Percentiles rank a stretch among this genome's conserved stretches.
phyloP scores from a whole-genome alignment of 2,113 vertebrate genomes.

The Synchiropus splendidus region DNA sequence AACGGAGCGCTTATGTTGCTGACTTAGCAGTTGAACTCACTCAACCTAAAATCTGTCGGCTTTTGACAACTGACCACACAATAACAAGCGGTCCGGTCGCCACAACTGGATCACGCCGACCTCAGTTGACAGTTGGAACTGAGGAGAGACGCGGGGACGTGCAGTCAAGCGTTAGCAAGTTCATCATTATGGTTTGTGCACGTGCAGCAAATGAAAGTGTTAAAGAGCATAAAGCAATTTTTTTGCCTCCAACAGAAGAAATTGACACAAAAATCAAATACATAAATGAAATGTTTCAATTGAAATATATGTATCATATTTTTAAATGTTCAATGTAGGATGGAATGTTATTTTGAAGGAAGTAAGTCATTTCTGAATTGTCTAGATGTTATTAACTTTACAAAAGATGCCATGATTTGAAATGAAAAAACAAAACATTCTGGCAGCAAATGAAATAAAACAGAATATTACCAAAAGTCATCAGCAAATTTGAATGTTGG shows the following conservation, averaged over 20 bases:
- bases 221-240: too few relatives aligned
- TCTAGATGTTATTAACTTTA: too few relatives aligned
- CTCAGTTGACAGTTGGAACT: slow-evolving; percentile 8
- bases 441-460: too few relatives aligned
- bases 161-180: neutral
- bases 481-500: too few relatives aligned
- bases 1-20: slow-evolving; percentile 16
- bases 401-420: too few relatives aligned
- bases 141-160: slow-evolving; percentile 1
- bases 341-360: too few relatives aligned
- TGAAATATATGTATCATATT: too few relatives aligned
- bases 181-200: slow-evolving; percentile 11
- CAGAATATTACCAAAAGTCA: too few relatives aligned
- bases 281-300: too few relatives aligned
- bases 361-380: too few relatives aligned
- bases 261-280: neutral
- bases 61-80: slow-evolving; percentile 25
- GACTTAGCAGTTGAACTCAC: slow-evolving; percentile 41
- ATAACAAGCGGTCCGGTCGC: slow-evolving; percentile 46
- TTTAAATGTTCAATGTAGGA: too few relatives aligned
- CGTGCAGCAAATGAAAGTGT: neutral
- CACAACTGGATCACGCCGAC: slow-evolving; percentile 13
- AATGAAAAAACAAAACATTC: too few relatives aligned
- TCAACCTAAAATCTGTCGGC: neutral
- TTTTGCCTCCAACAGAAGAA: neutral